A percentile compares a stretch with the other conserved stretches of the same genome.
Evolutionary conservation across 2,797 vertebrate genomes (phyloP).

Genomic region (Caiman crocodilus): DNA sequence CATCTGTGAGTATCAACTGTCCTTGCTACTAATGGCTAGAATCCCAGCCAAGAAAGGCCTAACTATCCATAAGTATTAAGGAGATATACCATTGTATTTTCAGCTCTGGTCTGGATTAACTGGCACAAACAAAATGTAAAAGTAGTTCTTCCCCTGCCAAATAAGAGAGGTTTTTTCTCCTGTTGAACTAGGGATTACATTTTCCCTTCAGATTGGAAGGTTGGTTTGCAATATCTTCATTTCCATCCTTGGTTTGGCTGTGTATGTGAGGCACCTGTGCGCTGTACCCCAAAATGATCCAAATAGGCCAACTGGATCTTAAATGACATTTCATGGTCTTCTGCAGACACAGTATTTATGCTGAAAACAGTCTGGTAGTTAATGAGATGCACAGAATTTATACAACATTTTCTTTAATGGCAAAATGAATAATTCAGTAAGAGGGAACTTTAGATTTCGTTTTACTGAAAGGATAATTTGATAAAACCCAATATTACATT

Average conservation of each 20-base stretch:
- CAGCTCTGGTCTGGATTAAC: neutral
- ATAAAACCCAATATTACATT: neutral
- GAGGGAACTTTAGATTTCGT: neutral
- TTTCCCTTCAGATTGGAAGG: neutral
- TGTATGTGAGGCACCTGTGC: rapidly evolving
- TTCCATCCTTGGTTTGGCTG: neutral
- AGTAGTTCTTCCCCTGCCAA: neutral
- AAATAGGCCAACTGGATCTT: neutral
- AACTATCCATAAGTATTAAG: neutral
- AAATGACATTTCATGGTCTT: neutral
- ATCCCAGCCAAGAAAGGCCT: constrained; percentile 22
- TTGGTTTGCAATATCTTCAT: neutral
- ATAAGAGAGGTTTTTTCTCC: neutral
- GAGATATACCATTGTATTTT: neutral
- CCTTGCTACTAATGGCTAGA: neutral
- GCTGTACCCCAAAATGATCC: neutral
- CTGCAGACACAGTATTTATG: neutral
- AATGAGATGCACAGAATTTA: neutral
- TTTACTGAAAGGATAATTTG: neutral
- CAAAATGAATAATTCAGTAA: neutral
- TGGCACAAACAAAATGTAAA: neutral
- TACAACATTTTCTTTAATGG: neutral
- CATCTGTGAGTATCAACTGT: constrained; percentile 32
- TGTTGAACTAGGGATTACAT: neutral
- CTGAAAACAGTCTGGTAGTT: neutral